Evolutionary conservation across 2,113 vertebrate species (phyloP), one percentile per base, ranked within the genome.

Genomic region (Romanogobio albipinnatus): DNA sequence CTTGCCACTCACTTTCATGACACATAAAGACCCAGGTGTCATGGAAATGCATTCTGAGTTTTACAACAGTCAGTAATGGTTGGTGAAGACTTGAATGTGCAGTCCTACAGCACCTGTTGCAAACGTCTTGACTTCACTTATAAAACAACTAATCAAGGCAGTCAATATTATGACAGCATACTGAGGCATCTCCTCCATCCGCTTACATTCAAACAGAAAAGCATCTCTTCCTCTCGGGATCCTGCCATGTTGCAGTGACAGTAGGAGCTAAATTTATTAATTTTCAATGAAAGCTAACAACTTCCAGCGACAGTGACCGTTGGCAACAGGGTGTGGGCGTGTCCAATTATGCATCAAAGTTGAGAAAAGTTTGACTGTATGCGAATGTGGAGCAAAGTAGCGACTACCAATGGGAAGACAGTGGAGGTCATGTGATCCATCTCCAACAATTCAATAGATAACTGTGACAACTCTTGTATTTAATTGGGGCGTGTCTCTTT

Each of bases 401-500:
- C 5, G 1, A 24, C 43, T 47, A 47, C 39, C 70, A 47, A 74
- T 73, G 43, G 13, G 43, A 73, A 24, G 51, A 17, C 17, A 76
- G 47, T 36, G 43, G 43, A 75, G 17, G 15, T 53, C 51, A 53
- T 17, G 15, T 53, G 51, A 56, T 56, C 17, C 7, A 1, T 51
- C 71, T 74, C n/a, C 73, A 75, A 26, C 74, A 24, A 47, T 68
- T 51, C 43, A 80, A 80, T n/a, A 6, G n/a, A 22, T 29, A 68
- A 68, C 22, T 64, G 39, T 77, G 76, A 59, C 14, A 22, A n/a
- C n/a, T n/a, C n/a, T n/a, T n/a, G n/a, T n/a, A n/a, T 62, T 24
- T 73, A 73, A 47, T 1, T 24, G 13, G 39, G n/a, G 59, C 22
- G 49, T 87, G 79, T 84, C 84, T 83, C 82, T 85, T 76, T 84